These are phyloP conservation scores for Leuciscus waleckii DNA, from an alignment of 2,797 vertebrate species.

Conservation along the genomic window DNA sequence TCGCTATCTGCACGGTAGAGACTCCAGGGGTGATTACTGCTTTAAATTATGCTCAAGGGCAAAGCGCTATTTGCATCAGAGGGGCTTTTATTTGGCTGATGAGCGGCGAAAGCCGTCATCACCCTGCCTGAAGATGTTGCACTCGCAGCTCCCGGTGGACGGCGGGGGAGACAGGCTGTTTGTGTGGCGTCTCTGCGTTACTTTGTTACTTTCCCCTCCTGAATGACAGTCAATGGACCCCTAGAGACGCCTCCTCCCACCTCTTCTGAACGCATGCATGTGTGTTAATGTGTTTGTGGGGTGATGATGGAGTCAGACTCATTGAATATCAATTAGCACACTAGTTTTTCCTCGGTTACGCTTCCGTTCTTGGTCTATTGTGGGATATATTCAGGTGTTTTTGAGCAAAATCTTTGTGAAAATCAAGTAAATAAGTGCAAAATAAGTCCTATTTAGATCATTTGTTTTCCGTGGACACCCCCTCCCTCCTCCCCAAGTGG, in stretches of 20 bases:
- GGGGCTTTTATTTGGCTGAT: slow-evolving; percentile 64
- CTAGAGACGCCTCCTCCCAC: slow-evolving; percentile 76
- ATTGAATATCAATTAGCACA: slow-evolving; percentile 54
- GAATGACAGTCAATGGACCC: slow-evolving; percentile 91
- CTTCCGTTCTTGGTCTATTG: background rate
- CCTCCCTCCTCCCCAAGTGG: slow-evolving; percentile 82
- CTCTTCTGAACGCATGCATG: slow-evolving; percentile 67
- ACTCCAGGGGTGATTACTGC: slow-evolving; percentile 95
- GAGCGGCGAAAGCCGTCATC: slow-evolving; percentile 59
- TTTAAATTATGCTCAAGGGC: slow-evolving; percentile 99
- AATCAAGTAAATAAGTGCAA: slow-evolving; percentile 13
- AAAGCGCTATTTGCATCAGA: slow-evolving; percentile 99
- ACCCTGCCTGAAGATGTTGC: slow-evolving; percentile 59
- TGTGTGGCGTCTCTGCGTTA: slow-evolving; percentile 44
- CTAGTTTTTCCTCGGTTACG: slow-evolving; percentile 4
- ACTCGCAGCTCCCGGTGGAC: slow-evolving; percentile 58
- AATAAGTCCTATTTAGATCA: slow-evolving; percentile 88
- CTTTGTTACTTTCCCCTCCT: slow-evolving; percentile 48
- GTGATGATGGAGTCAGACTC: slow-evolving; percentile 62
- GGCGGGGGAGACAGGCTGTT: slow-evolving; percentile 34
- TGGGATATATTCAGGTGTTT: background rate
- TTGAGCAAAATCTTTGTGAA: slow-evolving; percentile 15
- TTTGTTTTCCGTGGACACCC: slow-evolving; percentile 83
- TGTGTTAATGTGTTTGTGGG: slow-evolving; percentile 87
- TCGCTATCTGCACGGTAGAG: slow-evolving; percentile 73